Evolutionary conservation across 2,113 vertebrate genomes (phyloP).

Genomic region (Pica pica): DNA sequence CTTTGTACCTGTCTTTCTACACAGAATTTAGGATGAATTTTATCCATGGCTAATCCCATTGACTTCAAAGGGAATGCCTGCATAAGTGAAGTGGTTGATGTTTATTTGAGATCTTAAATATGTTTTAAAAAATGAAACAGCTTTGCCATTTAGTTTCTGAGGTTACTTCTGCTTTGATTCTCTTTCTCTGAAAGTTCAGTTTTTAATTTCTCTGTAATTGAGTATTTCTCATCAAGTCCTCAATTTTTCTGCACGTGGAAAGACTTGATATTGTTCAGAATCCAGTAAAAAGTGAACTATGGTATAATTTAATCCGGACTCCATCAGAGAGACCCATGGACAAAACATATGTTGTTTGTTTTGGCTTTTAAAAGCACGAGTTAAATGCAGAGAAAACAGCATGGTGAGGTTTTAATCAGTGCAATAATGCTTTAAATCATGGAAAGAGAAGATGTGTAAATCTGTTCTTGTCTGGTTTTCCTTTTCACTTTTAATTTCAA

Average conservation of each 20-base stretch:
- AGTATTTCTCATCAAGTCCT: neutral
- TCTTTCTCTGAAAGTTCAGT: neutral
- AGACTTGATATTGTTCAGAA: neutral
- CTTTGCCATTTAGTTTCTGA: neutral
- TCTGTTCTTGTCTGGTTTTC: neutral
- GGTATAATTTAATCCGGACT: neutral
- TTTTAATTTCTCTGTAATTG: neutral
- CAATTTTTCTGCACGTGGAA: neutral
- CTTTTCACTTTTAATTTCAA: neutral
- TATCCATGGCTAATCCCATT: slow-evolving; percentile 47
- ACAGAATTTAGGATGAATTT: slow-evolving; percentile 36
- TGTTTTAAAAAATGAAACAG: neutral
- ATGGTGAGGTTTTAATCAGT: neutral
- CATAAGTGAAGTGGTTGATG: neutral
- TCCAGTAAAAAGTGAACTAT: neutral
- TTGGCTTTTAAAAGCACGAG: neutral
- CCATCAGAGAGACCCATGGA: neutral
- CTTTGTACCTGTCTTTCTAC: slow-evolving; percentile 40
- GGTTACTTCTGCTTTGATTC: neutral
- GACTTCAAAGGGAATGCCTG: slow-evolving; percentile 41
- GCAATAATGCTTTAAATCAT: neutral
- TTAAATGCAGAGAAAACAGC: neutral
- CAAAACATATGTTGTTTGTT: neutral
- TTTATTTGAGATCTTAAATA: slow-evolving; percentile 27
- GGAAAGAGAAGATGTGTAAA: neutral